Base-by-base conservation (phyloP, 2,113 vertebrate genomes). In the Zootoca vivipara region DNA sequence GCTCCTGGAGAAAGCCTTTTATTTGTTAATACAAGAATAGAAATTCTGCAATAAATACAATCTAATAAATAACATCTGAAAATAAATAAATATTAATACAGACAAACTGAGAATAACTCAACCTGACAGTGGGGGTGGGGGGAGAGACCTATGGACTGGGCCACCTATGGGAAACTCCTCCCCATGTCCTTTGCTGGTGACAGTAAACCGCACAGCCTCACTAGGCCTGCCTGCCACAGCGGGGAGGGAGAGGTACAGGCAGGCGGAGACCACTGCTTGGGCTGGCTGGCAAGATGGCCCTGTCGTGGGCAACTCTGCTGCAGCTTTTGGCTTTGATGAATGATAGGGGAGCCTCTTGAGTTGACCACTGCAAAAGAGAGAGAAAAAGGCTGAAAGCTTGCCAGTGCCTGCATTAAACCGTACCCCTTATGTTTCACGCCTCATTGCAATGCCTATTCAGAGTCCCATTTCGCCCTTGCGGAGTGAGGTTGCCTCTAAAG, bases 11-110 rank as follows among this genome's bases (percentile, higher is more conserved):
- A 92, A 97, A 96, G 96, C 96, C 89, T 96, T 97, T 97, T 96
- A 97, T 97, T 96, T 78, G 93, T 97, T 96, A 96, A 95, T 97
- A 97, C 96, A 97, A 97, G 97, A 97, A 97, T 97, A 97, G 96
- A 97, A 96, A 96, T 97, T 97, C 96, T 97, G 96, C 96, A 97
- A 97, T 97, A 97, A 97, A 97, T 97, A 97, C 96, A 92, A 94
- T 96, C 96, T 96, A 97, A 97, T 97, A 97, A 97, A 97, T 97
- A 97, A 97, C 92, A 96, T 96, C 94, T 97, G 95, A 96, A 97
- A 96, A 97, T 97, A 97, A 97, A 97, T 97, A 97, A 97, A 97
- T 96, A 97, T 96, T 94, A 96, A 96, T 85, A 95, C 93, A 94
- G 91, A 97, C 96, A 94, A 95, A 96, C 93, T 94, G 86, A 96